Conservation (phyloP, 1,140 invertebrate species). For the Cheumatopsyche charites region DNA sequence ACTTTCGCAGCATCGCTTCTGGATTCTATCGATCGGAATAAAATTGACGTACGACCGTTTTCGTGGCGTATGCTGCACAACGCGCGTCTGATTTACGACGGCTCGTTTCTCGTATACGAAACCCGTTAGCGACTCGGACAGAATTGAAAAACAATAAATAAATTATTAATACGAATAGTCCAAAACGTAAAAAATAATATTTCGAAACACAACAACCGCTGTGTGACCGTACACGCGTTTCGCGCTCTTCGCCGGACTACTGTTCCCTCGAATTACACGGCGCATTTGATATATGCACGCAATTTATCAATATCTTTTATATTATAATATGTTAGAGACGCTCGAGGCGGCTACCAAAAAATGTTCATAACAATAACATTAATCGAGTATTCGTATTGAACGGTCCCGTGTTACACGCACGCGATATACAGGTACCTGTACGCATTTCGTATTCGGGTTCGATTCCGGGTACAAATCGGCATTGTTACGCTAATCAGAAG, state of each 20-base stretch:
- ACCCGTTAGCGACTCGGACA: not conserved
- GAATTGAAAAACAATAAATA: not conserved
- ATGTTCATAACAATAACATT: slow-evolving; percentile 7
- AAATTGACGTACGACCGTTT: slow-evolving; percentile 1
- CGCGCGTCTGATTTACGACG: not conserved
- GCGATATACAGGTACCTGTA: no score
- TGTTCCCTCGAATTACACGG: slow-evolving; percentile 10
- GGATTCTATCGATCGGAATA: slow-evolving; percentile 15
- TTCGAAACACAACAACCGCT: not conserved
- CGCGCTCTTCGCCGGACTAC: not conserved
- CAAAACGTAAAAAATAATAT: not conserved
- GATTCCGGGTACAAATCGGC: no score
- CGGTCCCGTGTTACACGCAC: not conserved
- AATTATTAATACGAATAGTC: not conserved
- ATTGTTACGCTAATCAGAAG: no score
- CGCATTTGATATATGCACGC: slow-evolving; percentile 24
- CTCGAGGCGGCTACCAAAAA: slow-evolving; percentile 2
- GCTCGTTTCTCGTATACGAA: not conserved
- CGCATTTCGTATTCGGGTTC: no score
- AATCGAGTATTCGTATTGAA: slow-evolving; percentile 7
- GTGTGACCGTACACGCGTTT: not conserved
- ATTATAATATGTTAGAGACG: no score
- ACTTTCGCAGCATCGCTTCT: not conserved
- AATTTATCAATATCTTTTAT: slow-evolving; percentile 20
- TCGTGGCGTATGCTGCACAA: not conserved